These are phyloP conservation scores for Cyanoramphus novaezelandiae DNA, from an alignment of 2,113 vertebrate species.

Conservation along the genomic window DNA sequence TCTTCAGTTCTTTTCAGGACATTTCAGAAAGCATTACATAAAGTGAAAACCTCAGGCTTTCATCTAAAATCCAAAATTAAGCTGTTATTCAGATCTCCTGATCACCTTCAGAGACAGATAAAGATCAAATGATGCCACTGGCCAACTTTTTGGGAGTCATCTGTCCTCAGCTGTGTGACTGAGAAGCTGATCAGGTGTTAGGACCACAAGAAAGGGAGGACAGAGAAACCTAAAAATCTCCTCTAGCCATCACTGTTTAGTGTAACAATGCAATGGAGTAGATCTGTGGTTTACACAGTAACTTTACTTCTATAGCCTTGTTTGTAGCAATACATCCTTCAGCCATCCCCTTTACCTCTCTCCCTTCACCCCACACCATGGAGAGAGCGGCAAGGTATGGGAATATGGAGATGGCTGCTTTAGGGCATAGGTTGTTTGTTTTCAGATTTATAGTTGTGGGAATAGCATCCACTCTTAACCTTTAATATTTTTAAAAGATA, in stretches of 20 bases:
- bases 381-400: neutral
- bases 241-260: neutral
- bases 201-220: neutral
- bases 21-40: conserved; percentile 63
- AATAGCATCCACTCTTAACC: neutral
- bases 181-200: neutral
- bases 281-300: neutral
- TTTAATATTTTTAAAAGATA: neutral
- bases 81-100: conserved; percentile 13
- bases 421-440: neutral
- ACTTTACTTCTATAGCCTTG: neutral
- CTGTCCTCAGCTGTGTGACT: neutral
- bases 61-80: conserved; percentile 39
- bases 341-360: neutral
- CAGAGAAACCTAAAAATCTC: neutral
- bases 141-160: neutral
- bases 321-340: neutral
- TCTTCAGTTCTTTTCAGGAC: conserved; percentile 64
- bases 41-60: conserved; percentile 50
- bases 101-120: conserved; percentile 8
- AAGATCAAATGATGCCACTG: neutral
- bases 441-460: neutral
- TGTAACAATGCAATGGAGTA: neutral
- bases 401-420: neutral
- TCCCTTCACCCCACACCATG: neutral